Base-by-base conservation (phyloP, 35 echinoderm and acorn worm genomes). In the Eucidaris tribuloides region DNA sequence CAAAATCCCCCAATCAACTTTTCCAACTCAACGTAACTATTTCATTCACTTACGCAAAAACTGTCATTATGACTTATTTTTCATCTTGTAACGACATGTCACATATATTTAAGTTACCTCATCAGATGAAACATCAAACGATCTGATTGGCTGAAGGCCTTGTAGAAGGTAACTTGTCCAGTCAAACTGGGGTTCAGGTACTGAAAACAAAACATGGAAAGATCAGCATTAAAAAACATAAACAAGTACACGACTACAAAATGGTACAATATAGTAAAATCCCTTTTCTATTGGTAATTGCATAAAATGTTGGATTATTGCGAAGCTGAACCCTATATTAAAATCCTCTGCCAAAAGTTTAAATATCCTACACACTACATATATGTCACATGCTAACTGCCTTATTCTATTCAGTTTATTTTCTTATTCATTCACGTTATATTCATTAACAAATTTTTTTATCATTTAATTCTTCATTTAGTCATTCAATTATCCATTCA, bases 151-250 rank as follows among this genome's bases (percentile, higher is more conserved):
- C 39, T 79, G 60, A 24, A 92, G 41, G n/a, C 79, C 94, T 59
- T 92, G 65, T 41, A 93, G 80, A 28, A 97, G 61, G 66, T 86
- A 97, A 4, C 49, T 80, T 15, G 62, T 71, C 94, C 94, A 97
- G 78, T 97, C 90, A 87, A 97, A 97, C 13, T 81, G 66, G 9
- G 78, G 82, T 42, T 86, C 94, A 56, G 70, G 52, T 36, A 79
- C 90, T 97, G n/a, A n/a, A n/a, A n/a, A n/a, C n/a, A n/a, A 42
- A 40, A 37, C 37, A 62, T 20, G 3, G 19, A 82, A 6, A 79
- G 20, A 23, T 79, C 27, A 22, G 14, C 20, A 79, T 46, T 32
- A 45, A 57, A 79, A 28, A 34, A 20, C 27, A 4, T 71, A 28
- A 28, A 28, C 4, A 4, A 71, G 3, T 33, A 25, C 65, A 71